Evolutionary conservation across 2,113 vertebrate genomes (phyloP).

Genomic region (Amblyornis subalaris): DNA sequence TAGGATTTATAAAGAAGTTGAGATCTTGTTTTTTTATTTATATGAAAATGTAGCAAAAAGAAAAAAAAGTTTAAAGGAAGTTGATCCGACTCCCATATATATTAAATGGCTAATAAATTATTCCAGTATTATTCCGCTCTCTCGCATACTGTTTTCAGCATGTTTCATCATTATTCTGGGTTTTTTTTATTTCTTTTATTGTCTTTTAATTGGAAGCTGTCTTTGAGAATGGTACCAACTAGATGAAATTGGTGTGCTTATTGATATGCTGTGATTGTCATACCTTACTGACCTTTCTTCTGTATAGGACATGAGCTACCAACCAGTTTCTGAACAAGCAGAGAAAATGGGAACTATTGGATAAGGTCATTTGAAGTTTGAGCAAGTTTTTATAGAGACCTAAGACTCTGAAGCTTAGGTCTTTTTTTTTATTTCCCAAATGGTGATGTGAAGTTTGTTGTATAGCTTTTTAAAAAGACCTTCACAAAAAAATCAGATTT

Average conservation of each 20-base stretch:
- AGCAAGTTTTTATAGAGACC: background rate
- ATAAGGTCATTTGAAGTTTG: background rate
- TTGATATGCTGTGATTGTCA: background rate
- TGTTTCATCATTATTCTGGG: background rate
- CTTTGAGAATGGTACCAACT: background rate
- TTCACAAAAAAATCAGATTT: background rate
- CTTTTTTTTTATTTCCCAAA: background rate
- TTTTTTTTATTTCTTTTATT: background rate
- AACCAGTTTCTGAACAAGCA: background rate
- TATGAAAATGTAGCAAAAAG: background rate
- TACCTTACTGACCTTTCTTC: background rate
- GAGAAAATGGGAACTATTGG: background rate
- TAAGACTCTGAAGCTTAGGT: background rate
- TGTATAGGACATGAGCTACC: background rate
- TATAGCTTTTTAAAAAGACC: background rate
- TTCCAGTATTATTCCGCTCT: background rate
- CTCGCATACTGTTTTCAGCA: background rate
- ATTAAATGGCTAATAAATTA: background rate
- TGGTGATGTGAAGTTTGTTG: background rate
- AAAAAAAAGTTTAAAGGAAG: background rate
- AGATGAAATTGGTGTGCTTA: background rate
- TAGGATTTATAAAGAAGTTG: background rate
- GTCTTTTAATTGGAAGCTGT: background rate
- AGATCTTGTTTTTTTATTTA: background rate
- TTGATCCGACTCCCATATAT: fast-evolving